Base-by-base conservation (phyloP, 2,113 vertebrate genomes). In the Gymnocephalus cernua region DNA sequence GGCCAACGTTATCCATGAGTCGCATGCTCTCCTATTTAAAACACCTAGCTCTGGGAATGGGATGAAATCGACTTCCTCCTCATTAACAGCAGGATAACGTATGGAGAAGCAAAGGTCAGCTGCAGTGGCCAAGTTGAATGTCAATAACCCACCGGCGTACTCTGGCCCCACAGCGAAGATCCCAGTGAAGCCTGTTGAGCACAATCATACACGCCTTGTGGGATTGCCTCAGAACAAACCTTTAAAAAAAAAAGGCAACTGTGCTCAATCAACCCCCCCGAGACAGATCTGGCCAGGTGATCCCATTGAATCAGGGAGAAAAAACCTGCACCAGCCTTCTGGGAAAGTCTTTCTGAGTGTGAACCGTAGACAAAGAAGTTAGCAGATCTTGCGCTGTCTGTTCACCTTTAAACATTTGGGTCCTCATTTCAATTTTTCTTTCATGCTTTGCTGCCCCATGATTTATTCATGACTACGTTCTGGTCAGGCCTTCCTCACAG, bases 401-500 rank as follows among this genome's bases (percentile, higher is more conserved):
- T 61, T 86, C 75, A 84, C 75, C 76, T 87, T 74, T 51, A 76
- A 38, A 76, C 67, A 80, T 73, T 23, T 4, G 59, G 85, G 66
- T 85, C 79, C 76, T 90, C 59, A 79, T 90, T 89, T 87, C 3
- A 64, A 57, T 75, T 66, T 83, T 82, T 71, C 66, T 78, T 69
- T 86, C 74, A 87, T 48, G 80, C 85, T 76, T 87, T 86, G 79
- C 68, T 83, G 75, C 79, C 23, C 78, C 66, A 86, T 91, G 85
- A 90, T 89, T 93, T 91, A 93, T 93, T 93, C 90, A 93, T 86
- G 83, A 65, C 63, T 50, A 10, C 80, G 59, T 21, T 80, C 76
- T 75, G 82, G 62, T 80, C 38, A 50, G 74, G 74, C 27, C 62
- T 61, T 71, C 48, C 84, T 92, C 86, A 72, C 29, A 66, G 83